phyloP scores from a whole-genome alignment of 2,888 invertebrate species.

The Epinotia demarniana region DNA sequence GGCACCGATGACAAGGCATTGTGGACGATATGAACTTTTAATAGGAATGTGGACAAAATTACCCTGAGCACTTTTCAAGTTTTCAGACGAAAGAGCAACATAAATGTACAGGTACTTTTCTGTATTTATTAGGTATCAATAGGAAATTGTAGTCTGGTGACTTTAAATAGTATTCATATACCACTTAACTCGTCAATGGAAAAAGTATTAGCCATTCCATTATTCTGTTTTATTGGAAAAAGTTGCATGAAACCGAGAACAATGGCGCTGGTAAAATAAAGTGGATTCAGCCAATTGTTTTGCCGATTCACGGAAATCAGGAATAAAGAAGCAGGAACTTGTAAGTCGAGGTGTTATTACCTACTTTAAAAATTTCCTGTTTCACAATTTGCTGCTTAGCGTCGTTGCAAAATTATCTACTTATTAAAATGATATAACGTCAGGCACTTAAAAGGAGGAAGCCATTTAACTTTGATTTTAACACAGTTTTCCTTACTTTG shows the following conservation, averaged over 20 bases:
- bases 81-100: too few species aligned
- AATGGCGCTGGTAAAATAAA: slow-evolving; percentile 24
- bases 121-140: too few species aligned
- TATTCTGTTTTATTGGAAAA: slow-evolving; percentile 23
- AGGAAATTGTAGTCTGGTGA: too few species aligned
- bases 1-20: too few species aligned
- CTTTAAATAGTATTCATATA: neutral
- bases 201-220: neutral
- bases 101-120: too few species aligned
- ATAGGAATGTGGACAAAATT: too few species aligned
- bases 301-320: slow-evolving; percentile 4
- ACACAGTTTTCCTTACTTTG: too few species aligned
- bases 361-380: slow-evolving; percentile 16
- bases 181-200: neutral
- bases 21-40: too few species aligned
- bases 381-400: slow-evolving; percentile 9
- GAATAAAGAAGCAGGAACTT: slow-evolving; percentile 10
- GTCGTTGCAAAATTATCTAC: slow-evolving; percentile 1
- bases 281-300: slow-evolving; percentile 14
- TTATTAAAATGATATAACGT: slow-evolving; percentile 1
- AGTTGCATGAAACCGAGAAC: slow-evolving; percentile 24
- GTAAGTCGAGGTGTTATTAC: slow-evolving; percentile 16
- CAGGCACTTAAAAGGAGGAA: neutral
- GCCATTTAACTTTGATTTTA: too few species aligned
- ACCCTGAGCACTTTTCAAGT: too few species aligned